Percentiles rank a stretch among this genome's conserved stretches.
Evolutionary conservation across 2,888 invertebrate species (phyloP).

Genomic region (Neoitamus cyanurus): DNA sequence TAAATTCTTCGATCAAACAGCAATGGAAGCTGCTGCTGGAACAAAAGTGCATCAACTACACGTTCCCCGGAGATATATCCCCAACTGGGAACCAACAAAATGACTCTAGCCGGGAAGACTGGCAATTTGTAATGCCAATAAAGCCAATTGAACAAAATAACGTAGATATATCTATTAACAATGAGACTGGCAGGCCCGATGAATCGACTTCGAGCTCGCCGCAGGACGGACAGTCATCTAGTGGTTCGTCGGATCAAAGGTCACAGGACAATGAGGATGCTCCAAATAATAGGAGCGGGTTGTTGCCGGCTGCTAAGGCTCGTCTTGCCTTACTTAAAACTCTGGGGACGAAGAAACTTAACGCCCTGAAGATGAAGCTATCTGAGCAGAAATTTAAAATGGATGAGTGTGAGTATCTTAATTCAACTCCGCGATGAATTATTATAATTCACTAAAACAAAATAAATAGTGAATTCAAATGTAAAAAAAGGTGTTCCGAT

Average conservation of each 20-base stretch:
- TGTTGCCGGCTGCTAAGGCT: conserved; percentile 67
- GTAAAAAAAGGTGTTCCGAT: too few relatives aligned
- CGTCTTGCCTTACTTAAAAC: conserved; percentile 74
- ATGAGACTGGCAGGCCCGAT: conserved; percentile 7
- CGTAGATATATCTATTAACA: neutral
- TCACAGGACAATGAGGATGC: conserved; percentile 55
- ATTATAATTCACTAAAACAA: too few relatives aligned
- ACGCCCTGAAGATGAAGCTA: conserved; percentile 73
- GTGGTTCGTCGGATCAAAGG: neutral
- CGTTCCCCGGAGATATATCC: conserved; percentile 71
- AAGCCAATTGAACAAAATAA: conserved; percentile 54
- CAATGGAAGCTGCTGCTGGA: conserved; percentile 88
- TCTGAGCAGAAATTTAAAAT: conserved; percentile 66
- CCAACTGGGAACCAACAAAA: conserved; percentile 54
- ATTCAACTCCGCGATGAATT: too few relatives aligned
- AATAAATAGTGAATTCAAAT: too few relatives aligned
- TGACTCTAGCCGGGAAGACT: conserved; percentile 56
- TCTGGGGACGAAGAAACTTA: conserved; percentile 76
- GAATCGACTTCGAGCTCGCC: neutral
- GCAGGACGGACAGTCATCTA: neutral
- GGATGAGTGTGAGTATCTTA: conserved; percentile 62
- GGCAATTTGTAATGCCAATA: conserved; percentile 66
- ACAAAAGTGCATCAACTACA: conserved; percentile 78
- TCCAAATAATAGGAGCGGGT: conserved; percentile 55
- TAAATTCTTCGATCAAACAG: conserved; percentile 77